phyloP scores from a whole-genome alignment of 1,140 invertebrate genomes.

The Dendroctonus valens region DNA sequence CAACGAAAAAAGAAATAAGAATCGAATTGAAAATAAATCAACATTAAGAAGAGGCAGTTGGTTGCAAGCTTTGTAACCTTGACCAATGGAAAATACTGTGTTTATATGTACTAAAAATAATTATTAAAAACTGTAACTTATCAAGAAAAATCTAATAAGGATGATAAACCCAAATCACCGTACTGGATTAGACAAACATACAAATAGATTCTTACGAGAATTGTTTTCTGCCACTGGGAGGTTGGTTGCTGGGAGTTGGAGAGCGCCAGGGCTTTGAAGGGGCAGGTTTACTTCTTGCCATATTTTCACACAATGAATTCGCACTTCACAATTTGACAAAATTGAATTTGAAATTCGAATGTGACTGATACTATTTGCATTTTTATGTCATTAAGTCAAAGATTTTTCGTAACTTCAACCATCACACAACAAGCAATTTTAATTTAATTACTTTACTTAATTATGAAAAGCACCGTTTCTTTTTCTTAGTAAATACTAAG shows the following conservation, averaged over 20 bases:
- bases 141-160: background rate
- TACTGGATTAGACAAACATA: background rate
- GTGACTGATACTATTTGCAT: no score
- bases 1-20: no score
- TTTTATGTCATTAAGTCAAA: no score
- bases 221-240: constrained; percentile 14
- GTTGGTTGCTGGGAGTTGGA: constrained; percentile 33
- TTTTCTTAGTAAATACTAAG: no score
- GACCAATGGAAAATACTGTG: no score
- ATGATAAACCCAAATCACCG: background rate
- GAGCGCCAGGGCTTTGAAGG: constrained; percentile 35
- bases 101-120: no score
- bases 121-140: no score
- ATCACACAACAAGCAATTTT: no score
- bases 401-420: no score
- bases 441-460: no score
- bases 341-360: background rate
- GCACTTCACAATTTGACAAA: background rate
- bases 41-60: background rate
- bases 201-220: background rate
- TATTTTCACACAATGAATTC: constrained; percentile 9
- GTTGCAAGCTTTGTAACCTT: background rate
- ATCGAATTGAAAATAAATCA: no score
- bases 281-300: constrained; percentile 34
- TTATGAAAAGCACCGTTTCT: no score